Conservation (phyloP, 2,888 invertebrate genomes). For the Acanthosepion pharaonis region DNA sequence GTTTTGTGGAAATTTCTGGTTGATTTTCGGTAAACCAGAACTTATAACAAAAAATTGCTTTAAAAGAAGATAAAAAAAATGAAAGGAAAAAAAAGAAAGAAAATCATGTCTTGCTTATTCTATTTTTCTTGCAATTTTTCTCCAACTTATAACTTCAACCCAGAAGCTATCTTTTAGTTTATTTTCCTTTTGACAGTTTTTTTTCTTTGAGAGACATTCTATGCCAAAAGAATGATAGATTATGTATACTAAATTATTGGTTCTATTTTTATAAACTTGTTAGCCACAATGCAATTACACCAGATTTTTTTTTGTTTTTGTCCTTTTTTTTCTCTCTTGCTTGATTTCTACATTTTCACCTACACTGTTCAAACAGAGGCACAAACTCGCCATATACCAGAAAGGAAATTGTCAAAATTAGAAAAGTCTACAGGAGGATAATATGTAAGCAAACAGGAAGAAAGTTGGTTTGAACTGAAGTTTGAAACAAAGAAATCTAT, state of each 20-base stretch:
- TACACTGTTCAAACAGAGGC: background rate
- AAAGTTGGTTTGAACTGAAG: background rate
- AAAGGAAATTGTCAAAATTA: conserved; percentile 20
- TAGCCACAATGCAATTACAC: conserved; percentile 20
- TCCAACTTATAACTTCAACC: conserved; percentile 22
- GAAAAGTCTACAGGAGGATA: background rate
- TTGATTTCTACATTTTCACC: background rate
- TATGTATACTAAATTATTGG: conserved; percentile 33
- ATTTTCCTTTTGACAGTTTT: background rate
- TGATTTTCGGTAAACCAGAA: background rate
- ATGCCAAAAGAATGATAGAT: conserved; percentile 33
- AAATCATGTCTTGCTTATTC: background rate
- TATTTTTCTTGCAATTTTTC: conserved; percentile 33
- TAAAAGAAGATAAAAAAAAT: background rate
- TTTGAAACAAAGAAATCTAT: background rate
- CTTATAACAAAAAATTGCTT: background rate
- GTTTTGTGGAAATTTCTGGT: conserved; percentile 6
- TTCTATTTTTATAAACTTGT: conserved; percentile 22
- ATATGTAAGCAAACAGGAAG: background rate
- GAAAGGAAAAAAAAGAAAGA: background rate
- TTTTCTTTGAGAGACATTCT: conserved; percentile 20
- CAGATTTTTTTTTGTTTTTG: background rate
- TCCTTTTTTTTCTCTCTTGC: background rate
- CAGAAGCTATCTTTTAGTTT: background rate
- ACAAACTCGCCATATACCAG: background rate